phyloP scores from a whole-genome alignment of 1,140 invertebrate species.

The Eciton burchellii region DNA sequence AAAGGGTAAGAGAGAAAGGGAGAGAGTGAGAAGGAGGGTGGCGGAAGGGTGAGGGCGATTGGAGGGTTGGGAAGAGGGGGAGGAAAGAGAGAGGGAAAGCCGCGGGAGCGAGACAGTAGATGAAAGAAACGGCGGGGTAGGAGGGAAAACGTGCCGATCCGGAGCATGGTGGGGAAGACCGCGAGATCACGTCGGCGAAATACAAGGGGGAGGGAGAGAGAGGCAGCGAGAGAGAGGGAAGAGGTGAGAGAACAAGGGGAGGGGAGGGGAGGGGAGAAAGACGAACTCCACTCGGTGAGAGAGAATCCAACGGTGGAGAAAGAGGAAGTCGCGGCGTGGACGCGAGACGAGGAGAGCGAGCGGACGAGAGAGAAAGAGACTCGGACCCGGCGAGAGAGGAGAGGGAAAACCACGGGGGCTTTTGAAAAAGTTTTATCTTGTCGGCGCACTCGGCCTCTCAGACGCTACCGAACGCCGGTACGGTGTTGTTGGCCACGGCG shows the following conservation, averaged over 20 bases:
- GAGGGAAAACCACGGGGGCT: constrained; percentile 80
- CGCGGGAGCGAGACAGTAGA: constrained; percentile 45
- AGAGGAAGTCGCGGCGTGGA: constrained; percentile 5
- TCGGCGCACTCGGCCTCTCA: constrained; percentile 81
- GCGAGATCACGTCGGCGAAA: constrained; percentile 47
- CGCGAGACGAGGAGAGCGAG: constrained; percentile 21
- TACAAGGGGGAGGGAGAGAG: constrained; percentile 31
- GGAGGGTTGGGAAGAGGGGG: no score
- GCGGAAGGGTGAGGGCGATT: constrained; percentile 13
- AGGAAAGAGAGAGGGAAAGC: neutral
- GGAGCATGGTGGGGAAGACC: constrained; percentile 27
- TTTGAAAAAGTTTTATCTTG: constrained; percentile 85
- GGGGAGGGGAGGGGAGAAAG: constrained; percentile 60
- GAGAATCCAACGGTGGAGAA: constrained; percentile 55
- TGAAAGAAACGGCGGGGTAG: constrained; percentile 61
- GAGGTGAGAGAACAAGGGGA: constrained; percentile 25
- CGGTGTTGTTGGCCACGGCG: constrained; percentile 77
- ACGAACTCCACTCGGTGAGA: constrained; percentile 54
- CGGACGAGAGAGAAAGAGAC: constrained; percentile 39
- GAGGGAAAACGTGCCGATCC: constrained; percentile 31
- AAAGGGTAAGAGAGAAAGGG: constrained; percentile 54
- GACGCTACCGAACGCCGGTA: constrained; percentile 84
- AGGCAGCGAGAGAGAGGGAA: constrained; percentile 53
- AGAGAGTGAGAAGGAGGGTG: no score
- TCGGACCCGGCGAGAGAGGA: constrained; percentile 49